Base-by-base conservation (phyloP, 2,113 vertebrate genomes). In the Strix uralensis region DNA sequence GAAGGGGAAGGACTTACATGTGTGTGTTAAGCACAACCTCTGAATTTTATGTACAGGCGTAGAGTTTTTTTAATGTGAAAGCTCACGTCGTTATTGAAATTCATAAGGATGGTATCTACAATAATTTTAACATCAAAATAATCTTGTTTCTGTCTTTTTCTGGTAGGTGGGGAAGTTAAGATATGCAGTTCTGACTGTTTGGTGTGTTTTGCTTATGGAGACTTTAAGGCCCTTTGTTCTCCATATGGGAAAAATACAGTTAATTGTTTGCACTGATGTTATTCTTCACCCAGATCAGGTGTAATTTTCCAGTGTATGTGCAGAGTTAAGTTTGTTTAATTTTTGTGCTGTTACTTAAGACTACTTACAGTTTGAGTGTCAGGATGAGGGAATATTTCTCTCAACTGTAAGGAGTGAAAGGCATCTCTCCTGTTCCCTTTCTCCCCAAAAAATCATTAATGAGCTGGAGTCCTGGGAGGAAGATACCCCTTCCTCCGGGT, bases 181-280 rank as follows among this genome's bases (percentile, higher is more conserved):
- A 32, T 15, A 10, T 3, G 14, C 14, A 42, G 15, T 55, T 87
- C 30, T 54, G 20, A 15, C 14, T 44, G 15, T 32, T 57, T 34
- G n/a, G 5, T 83, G 8, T 69, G 3, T 73, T 89, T 54, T 62
- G n/a, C 10, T 63, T 63, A 5, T 22, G 62, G 67, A 72, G 34
- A 25, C 13, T 74, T 62, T 4, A 26, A 32, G 5, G 6, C 21
- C 19, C 46, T 72, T 83, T 46, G 7, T 61, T 88, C 88, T 80
- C 21, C 4, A 0, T 4, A 18, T 25, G n/a, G 81, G 21, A n/a
- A 67, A 67, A 62, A 0, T 34, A 46, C 1, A 65, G 23, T n/a
- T 59, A 17, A 19, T 13, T 36, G 18, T n/a, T 86, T 62, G 30
- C 32, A n/a, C 13, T n/a, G 30, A 19, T 80, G n/a, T 15, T 77